phyloP scores from a whole-genome alignment of 1,140 invertebrate genomes.

The Eriosoma lanigerum region DNA sequence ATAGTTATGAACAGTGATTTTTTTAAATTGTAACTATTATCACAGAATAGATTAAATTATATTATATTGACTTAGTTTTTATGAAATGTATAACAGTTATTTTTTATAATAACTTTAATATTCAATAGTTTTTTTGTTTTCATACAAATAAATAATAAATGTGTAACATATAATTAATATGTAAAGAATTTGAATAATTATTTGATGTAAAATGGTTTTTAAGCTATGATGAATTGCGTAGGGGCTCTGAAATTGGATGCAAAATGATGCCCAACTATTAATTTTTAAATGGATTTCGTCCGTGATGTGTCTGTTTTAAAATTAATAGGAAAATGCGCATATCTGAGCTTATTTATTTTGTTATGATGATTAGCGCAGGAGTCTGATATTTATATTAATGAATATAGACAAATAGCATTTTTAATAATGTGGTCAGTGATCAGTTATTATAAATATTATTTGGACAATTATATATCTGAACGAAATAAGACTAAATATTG shows the following conservation, averaged over 20 bases:
- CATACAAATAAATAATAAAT: too few relatives aligned
- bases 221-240: conserved; percentile 32
- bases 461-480: conserved; percentile 12
- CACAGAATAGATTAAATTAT: too few relatives aligned
- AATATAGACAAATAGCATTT: conserved; percentile 24
- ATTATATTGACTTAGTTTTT: too few relatives aligned
- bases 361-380: conserved; percentile 44
- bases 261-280: conserved; percentile 44
- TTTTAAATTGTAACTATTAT: too few relatives aligned
- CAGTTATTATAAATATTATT: conserved; percentile 20
- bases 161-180: too few relatives aligned
- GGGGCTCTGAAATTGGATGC: conserved; percentile 34
- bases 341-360: conserved; percentile 4
- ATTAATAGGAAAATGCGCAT: conserved; percentile 13
- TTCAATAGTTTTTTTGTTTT: too few relatives aligned
- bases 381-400: conserved; percentile 39
- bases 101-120: too few relatives aligned
- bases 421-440: conserved; percentile 33
- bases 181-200: too few relatives aligned
- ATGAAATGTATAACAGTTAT: too few relatives aligned
- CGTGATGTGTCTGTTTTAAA: conserved; percentile 16
- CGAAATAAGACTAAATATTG: too few relatives aligned
- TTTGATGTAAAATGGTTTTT: too few relatives aligned
- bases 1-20: conserved; percentile 26
- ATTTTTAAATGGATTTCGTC: background rate